Conservation (phyloP, 1,140 invertebrate genomes). For the Drosophila sp. region DNA sequence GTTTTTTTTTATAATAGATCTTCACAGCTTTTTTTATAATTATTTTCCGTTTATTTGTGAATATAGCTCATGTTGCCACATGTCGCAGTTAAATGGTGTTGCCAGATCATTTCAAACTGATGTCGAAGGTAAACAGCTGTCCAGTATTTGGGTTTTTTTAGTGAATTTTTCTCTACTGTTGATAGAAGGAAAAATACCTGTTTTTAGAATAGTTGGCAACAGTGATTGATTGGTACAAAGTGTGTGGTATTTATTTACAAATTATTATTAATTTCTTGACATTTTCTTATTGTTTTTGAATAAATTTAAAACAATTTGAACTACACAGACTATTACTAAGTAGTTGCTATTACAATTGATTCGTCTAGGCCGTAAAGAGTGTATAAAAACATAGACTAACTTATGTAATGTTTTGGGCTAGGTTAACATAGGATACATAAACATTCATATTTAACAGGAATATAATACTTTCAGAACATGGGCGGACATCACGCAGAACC, state of each 20-base stretch:
- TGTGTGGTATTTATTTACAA: conserved; percentile 24
- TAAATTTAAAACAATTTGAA: conserved; percentile 6
- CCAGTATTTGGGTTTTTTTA: too few relatives aligned
- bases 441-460: conserved; percentile 1
- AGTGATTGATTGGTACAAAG: background rate
- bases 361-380: background rate
- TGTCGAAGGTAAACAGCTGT: too few relatives aligned
- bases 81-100: too few relatives aligned
- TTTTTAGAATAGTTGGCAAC: conserved; percentile 10
- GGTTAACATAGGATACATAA: conserved; percentile 44
- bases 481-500: conserved; percentile 86
- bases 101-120: too few relatives aligned
- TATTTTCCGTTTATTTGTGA: too few relatives aligned
- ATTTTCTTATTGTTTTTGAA: conserved; percentile 1
- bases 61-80: too few relatives aligned
- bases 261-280: background rate
- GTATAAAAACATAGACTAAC: conserved; percentile 39
- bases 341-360: background rate
- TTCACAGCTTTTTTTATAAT: too few relatives aligned
- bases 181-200: too few relatives aligned
- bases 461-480: conserved; percentile 70
- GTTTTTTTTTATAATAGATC: too few relatives aligned
- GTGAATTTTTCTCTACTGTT: too few relatives aligned
- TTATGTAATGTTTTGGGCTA: conserved; percentile 68
- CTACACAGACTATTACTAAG: background rate